Conservation (phyloP, 2,113 vertebrate genomes). For the Micromys minutus region DNA sequence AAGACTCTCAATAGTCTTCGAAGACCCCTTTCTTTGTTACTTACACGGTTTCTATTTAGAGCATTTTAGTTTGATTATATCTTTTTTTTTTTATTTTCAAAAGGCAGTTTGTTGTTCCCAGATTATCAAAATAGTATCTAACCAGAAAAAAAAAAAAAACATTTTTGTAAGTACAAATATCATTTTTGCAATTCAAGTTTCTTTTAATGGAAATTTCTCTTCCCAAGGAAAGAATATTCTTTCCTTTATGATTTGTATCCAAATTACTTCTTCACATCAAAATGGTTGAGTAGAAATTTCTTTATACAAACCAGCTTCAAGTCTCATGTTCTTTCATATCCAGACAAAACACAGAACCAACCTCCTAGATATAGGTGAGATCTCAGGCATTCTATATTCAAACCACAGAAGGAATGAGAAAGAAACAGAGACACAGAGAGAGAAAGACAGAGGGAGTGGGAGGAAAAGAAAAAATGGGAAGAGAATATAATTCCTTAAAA, state of each 20-base stretch:
- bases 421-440: background rate
- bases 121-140: constrained; percentile 3
- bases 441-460: background rate
- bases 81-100: background rate
- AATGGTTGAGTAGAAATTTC: background rate
- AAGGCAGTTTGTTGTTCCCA: background rate
- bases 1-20: background rate
- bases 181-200: background rate
- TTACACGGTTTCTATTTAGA: background rate
- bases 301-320: background rate
- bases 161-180: constrained; percentile 9
- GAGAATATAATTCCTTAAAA: background rate
- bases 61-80: background rate
- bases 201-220: constrained; percentile 39
- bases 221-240: background rate
- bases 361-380: background rate
- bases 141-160: background rate
- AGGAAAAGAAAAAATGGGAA: background rate
- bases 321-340: background rate
- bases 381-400: background rate
- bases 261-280: too few species aligned
- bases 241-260: background rate
- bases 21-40: background rate
- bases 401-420: background rate
- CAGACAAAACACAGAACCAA: background rate